These are phyloP conservation scores for Diadumene lineata DNA, from an alignment of 92 coral and sea anemone species.

Conservation along the genomic window DNA sequence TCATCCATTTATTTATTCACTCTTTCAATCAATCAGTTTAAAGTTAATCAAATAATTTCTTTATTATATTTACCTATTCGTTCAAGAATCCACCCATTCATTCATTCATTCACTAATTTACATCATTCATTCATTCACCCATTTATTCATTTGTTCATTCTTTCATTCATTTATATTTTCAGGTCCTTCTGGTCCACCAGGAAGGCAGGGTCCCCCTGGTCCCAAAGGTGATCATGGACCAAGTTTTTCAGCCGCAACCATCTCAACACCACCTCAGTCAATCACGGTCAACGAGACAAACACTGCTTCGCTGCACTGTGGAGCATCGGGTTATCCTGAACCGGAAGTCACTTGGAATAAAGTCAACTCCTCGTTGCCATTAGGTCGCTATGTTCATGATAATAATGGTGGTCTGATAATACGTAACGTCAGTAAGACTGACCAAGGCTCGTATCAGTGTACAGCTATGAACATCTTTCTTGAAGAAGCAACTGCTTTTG, in stretches of 20 bases:
- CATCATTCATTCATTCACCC: too few relatives aligned
- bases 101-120: too few relatives aligned
- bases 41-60: too few relatives aligned
- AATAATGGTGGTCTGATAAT: conserved; percentile 22
- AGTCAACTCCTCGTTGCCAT: conserved; percentile 25
- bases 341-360: conserved; percentile 26
- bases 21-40: too few relatives aligned
- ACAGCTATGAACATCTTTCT: conserved; percentile 21
- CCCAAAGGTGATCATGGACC: conserved; percentile 28
- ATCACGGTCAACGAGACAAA: conserved; percentile 28
- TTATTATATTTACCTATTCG: too few relatives aligned
- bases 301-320: conserved; percentile 20
- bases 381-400: conserved; percentile 6
- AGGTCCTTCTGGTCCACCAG: conserved; percentile 24
- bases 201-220: conserved; percentile 11
- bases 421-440: conserved; percentile 8
- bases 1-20: too few relatives aligned
- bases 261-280: conserved; percentile 13
- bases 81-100: too few relatives aligned
- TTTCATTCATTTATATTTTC: too few relatives aligned
- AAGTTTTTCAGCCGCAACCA: conserved; percentile 19
- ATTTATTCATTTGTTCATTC: too few relatives aligned
- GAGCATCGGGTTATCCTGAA: conserved; percentile 29
- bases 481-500: conserved; percentile 22
- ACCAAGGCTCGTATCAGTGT: conserved; percentile 36